phyloP scores from a whole-genome alignment of 2,797 vertebrate genomes.

The Melanogrammus aeglefinus region DNA sequence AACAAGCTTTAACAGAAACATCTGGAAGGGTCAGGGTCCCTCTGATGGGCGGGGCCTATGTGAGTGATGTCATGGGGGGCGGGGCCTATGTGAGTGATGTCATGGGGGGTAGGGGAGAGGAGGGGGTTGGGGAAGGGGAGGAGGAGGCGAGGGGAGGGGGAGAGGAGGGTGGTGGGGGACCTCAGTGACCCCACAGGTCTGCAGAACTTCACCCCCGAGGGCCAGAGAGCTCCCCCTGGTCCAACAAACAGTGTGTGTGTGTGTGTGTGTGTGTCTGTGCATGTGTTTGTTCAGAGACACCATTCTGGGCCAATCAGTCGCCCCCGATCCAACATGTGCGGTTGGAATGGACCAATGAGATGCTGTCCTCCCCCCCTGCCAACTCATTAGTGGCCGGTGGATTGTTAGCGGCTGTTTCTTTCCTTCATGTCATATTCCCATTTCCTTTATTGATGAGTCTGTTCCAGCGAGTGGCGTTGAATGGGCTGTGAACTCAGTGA shows the following conservation, averaged over 20 bases:
- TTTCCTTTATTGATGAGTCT: conserved; percentile 32
- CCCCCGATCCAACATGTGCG: background rate
- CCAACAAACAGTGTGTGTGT: background rate
- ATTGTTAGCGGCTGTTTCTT: background rate
- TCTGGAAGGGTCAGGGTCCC: too few relatives aligned
- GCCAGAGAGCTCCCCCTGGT: background rate
- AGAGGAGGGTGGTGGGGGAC: background rate
- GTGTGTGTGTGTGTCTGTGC: background rate
- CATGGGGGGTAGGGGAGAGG: too few relatives aligned
- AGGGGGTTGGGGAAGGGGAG: too few relatives aligned
- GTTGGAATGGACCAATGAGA: background rate
- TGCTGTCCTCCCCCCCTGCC: background rate
- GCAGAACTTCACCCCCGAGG: background rate
- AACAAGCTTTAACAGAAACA: too few relatives aligned
- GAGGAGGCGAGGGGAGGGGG: too few relatives aligned
- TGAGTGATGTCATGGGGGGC: too few relatives aligned
- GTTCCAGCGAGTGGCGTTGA: background rate
- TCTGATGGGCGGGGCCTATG: too few relatives aligned
- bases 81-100: too few relatives aligned
- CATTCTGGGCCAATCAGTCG: background rate
- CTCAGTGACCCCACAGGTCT: conserved; percentile 18
- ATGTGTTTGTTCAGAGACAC: background rate
- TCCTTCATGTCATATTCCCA: background rate
- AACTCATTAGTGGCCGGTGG: background rate
- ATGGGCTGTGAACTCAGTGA: background rate